Percentiles rank a stretch among this genome's conserved stretches.
Conservation (phyloP, 2,888 invertebrate species). For the Lasius platythorax region DNA sequence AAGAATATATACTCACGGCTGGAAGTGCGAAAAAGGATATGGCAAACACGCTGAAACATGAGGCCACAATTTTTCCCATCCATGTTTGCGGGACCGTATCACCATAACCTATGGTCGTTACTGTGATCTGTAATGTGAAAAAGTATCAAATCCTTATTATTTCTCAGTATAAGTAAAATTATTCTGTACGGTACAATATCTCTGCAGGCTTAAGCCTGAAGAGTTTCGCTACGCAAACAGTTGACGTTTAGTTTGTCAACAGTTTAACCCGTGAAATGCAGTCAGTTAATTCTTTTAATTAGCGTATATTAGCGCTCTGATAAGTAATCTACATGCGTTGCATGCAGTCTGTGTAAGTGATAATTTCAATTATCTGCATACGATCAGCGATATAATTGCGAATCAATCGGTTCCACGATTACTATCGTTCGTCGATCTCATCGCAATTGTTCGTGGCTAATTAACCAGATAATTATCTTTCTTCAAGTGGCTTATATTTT, state of each 20-base stretch:
- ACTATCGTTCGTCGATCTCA: background rate
- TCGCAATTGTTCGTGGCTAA: background rate
- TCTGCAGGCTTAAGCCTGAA: background rate
- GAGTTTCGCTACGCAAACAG: background rate
- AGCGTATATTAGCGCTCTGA: background rate
- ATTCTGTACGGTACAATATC: background rate
- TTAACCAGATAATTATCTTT: background rate
- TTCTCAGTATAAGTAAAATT: background rate
- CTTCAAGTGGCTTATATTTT: background rate
- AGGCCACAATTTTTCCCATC: constrained; percentile 95
- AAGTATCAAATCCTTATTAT: background rate
- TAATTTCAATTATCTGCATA: background rate
- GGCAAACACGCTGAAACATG: constrained; percentile 94
- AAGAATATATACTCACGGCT: constrained; percentile 89
- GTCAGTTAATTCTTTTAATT: constrained; percentile 19
- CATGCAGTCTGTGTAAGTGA: background rate
- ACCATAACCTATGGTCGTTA: constrained; percentile 95
- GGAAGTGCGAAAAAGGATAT: constrained; percentile 95
- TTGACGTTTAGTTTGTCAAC: background rate
- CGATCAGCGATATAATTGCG: background rate
- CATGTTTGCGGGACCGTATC: constrained; percentile 95
- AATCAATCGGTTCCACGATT: background rate
- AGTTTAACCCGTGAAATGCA: background rate
- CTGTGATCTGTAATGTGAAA: constrained; percentile 89
- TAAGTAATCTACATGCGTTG: constrained; percentile 4